Evolutionary conservation across 2,888 invertebrate species (phyloP).

Genomic region (Eupithecia subfuscata): DNA sequence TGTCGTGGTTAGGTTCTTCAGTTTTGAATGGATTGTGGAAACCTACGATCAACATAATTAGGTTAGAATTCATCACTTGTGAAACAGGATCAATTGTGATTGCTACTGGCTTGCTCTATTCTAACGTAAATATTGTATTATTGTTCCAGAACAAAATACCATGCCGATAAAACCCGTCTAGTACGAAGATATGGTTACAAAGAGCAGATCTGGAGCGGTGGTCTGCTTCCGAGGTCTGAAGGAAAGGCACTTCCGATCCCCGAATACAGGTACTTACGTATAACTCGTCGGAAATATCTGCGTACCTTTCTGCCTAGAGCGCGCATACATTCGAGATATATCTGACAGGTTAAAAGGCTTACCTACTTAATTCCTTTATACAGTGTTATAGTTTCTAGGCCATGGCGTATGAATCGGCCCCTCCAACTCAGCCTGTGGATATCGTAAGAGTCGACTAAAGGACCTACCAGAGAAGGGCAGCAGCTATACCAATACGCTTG

Average conservation of each 20-base stretch:
- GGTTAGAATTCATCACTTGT: slow-evolving; percentile 58
- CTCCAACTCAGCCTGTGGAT: no score
- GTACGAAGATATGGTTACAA: slow-evolving; percentile 88
- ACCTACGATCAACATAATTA: slow-evolving; percentile 69
- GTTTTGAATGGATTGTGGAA: slow-evolving; percentile 70
- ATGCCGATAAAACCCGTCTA: slow-evolving; percentile 86
- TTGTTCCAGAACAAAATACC: slow-evolving; percentile 80
- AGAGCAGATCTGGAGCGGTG: slow-evolving; percentile 87
- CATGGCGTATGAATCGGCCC: no score
- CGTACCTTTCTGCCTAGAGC: no score
- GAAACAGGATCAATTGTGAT: background rate
- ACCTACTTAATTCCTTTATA: background rate
- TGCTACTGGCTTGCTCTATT: background rate
- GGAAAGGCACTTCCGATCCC: slow-evolving; percentile 86
- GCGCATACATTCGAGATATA: no score
- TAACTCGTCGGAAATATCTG: no score
- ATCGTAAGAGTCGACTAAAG: background rate
- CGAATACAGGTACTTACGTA: slow-evolving; percentile 82
- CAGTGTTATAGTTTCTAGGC: background rate
- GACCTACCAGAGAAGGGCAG: background rate
- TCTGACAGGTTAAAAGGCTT: no score
- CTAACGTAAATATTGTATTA: background rate
- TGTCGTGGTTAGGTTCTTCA: slow-evolving; percentile 68
- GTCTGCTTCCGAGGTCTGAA: slow-evolving; percentile 87
- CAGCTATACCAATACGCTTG: background rate